phyloP scores from a whole-genome alignment of 2,888 invertebrate genomes.

The Conistra vaccinii region DNA sequence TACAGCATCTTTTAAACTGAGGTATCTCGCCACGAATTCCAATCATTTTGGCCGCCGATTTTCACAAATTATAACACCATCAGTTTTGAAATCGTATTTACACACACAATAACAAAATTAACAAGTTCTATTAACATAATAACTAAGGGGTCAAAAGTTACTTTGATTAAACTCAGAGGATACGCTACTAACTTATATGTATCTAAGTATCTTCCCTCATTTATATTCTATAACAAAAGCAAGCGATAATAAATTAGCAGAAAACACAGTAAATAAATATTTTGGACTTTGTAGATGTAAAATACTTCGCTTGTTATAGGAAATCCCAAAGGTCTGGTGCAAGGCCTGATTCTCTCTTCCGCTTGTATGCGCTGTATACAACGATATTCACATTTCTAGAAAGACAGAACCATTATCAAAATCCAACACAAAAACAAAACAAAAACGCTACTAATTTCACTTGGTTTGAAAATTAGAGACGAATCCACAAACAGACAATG shows the following conservation, averaged over 20 bases:
- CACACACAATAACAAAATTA: background rate
- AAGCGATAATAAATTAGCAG: constrained; percentile 15
- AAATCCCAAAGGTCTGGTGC: background rate
- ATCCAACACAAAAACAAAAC: background rate
- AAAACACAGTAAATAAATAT: constrained; percentile 12
- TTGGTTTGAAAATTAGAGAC: background rate
- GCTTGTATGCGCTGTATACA: background rate
- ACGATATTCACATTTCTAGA: background rate
- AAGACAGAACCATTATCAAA: background rate
- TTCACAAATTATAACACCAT: background rate
- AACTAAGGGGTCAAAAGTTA: background rate
- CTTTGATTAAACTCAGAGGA: background rate
- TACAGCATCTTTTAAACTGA: constrained; percentile 40
- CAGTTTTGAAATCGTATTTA: background rate
- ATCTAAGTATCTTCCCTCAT: background rate
- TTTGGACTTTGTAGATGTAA: background rate
- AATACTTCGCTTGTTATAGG: background rate
- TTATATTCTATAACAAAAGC: constrained; percentile 36
- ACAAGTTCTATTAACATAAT: background rate
- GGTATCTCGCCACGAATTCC: constrained; percentile 35
- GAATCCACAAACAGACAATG: constrained; percentile 1
- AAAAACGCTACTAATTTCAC: background rate
- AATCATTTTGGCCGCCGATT: constrained; percentile 4
- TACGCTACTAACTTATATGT: background rate
- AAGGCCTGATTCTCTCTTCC: background rate